Evolutionary conservation across 2,113 vertebrate species (phyloP).

Genomic region (Maylandia zebra): DNA sequence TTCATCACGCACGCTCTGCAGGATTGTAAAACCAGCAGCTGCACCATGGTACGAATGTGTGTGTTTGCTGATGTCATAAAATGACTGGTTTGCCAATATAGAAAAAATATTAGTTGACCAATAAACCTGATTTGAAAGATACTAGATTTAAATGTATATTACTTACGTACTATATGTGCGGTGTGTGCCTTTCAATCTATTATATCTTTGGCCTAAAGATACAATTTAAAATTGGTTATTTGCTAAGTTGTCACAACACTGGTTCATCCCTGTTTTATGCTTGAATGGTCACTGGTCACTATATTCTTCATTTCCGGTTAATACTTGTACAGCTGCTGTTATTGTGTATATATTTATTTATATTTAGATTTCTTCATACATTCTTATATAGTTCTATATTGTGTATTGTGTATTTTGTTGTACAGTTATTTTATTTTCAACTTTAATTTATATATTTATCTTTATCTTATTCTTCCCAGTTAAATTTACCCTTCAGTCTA

Average conservation of each 20-base stretch:
- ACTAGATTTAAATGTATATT: neutral
- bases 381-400: no score
- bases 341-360: no score
- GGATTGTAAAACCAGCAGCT: neutral
- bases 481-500: no score
- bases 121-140: slow-evolving; percentile 2
- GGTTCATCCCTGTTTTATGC: neutral
- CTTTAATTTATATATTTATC: no score
- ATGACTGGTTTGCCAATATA: neutral
- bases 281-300: neutral
- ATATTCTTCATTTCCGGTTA: no score
- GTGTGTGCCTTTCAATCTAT: neutral
- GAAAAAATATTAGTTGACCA: neutral
- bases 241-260: neutral
- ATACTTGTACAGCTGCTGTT: no score
- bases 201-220: neutral
- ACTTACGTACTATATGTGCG: neutral
- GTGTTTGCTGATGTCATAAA: slow-evolving; percentile 36
- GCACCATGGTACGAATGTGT: neutral
- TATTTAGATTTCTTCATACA: no score
- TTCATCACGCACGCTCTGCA: neutral
- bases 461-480: no score
- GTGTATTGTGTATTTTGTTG: no score
- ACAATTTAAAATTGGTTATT: neutral
- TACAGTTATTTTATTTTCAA: no score